phyloP scores from a whole-genome alignment of 2,888 invertebrate genomes.

The Melikaiella ostensackeni region DNA sequence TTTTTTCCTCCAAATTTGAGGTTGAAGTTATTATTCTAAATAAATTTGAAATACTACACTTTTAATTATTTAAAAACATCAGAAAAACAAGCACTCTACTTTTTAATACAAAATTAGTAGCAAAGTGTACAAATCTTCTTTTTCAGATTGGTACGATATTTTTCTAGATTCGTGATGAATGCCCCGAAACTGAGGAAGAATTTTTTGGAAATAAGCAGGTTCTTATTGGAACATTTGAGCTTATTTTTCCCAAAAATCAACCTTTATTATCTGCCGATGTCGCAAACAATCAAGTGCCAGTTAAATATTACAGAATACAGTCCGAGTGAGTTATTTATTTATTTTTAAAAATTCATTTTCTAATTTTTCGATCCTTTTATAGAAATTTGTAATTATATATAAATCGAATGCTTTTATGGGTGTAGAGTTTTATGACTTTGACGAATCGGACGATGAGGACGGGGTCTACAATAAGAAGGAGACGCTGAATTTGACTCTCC shows the following conservation, averaged over 20 bases:
- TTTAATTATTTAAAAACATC: not conserved
- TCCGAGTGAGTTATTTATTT: conserved; percentile 75
- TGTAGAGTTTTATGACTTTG: conserved; percentile 74
- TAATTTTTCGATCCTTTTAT: not conserved
- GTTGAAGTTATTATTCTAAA: not conserved
- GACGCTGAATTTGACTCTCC: conserved; percentile 81
- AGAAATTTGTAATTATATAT: not conserved
- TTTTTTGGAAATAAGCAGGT: conserved; percentile 81
- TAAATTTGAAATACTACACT: not conserved
- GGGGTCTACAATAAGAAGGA: conserved; percentile 77
- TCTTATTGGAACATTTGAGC: conserved; percentile 81
- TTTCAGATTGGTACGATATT: conserved; percentile 40
- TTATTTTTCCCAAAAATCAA: conserved; percentile 78
- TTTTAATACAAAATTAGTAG: too few species aligned
- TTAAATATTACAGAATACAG: conserved; percentile 83
- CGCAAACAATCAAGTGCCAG: conserved; percentile 78
- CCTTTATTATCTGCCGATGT: conserved; percentile 67
- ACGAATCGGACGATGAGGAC: conserved; percentile 72
- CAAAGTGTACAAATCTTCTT: not conserved
- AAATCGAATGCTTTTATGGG: conserved; percentile 8
- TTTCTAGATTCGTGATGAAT: conserved; percentile 83
- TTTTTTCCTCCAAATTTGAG: not conserved
- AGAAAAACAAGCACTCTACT: not conserved
- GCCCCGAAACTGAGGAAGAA: conserved; percentile 85
- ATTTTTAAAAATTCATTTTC: conserved; percentile 12